Base-by-base conservation (phyloP, 2,888 invertebrate species). In the Drosophila antonietae region DNA sequence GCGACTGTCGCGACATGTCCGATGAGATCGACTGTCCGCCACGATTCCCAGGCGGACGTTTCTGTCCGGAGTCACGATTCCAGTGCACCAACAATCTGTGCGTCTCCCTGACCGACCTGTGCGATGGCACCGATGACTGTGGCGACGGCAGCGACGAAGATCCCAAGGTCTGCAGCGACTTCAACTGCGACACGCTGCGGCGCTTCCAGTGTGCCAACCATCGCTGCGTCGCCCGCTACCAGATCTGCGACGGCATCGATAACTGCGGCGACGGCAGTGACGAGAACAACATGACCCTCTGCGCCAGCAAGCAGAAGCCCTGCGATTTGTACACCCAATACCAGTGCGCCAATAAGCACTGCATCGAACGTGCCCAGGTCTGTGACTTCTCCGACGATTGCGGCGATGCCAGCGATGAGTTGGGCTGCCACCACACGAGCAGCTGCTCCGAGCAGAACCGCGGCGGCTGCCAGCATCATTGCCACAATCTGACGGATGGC, bases 201-300 rank as follows among this genome's bases (percentile, higher is more conserved):
- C 94, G 97, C 78, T 98, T 97, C 96, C 97, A 97, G 90, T 99
- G 99, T 91, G 94, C 95, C 70, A 98, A 98, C 91, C 96, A 97
- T 80, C 95, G 97, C 79, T 97, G 97, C 88, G 97, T 97, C 66
- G 96, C 97, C 1, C 94, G 95, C 67, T 97, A 97, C 90, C 97
- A 97, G 90, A 94, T 97, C 10, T 99, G 99, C 92, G 98, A 99
- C 93, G 96, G 97, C 37, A 94, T 96, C 20, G 97, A 98, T 92
- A 97, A 98, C 92, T 99, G 98, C 92, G 97, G 97, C 43, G 98
- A 98, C 92, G 98, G 97, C 10, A 97, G 97, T 0, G 99, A 99
- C 93, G 98, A 99, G 93, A 98, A 98, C 93, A 98, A 98, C 93
- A 96, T 98, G 95, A 97, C 97, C 0, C 93, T 97, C 63, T 98